Conservation (phyloP, 2,113 vertebrate species). For the Urocynchramus pylzowi region DNA sequence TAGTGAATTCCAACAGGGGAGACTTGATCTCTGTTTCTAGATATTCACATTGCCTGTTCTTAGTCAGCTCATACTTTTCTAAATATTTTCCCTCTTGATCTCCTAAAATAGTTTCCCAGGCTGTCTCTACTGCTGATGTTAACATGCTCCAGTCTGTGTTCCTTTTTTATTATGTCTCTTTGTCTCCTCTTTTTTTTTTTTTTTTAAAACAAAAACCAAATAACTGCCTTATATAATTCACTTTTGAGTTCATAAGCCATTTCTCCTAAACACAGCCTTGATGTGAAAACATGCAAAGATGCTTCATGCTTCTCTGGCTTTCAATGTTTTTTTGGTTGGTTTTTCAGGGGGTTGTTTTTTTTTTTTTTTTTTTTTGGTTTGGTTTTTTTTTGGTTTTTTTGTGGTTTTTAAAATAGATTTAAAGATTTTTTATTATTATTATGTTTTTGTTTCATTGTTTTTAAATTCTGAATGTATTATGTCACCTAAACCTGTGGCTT, state of each 20-base stretch:
- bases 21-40: constrained; percentile 26
- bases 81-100: constrained; percentile 44
- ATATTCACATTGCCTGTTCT: constrained; percentile 20
- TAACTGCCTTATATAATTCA: background rate
- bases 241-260: background rate
- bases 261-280: background rate
- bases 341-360: background rate
- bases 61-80: constrained; percentile 30
- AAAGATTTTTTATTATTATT: background rate
- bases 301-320: background rate
- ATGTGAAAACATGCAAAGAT: background rate
- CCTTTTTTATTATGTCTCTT: constrained; percentile 26
- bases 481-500: background rate
- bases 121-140: constrained; percentile 32
- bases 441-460: background rate
- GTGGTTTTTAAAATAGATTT: background rate
- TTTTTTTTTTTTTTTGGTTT: background rate
- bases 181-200: background rate
- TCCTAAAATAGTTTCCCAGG: constrained; percentile 51
- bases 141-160: constrained; percentile 22
- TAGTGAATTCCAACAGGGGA: background rate
- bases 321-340: background rate
- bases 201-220: background rate
- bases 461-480: background rate
- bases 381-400: background rate